These are phyloP conservation scores for Stomatorhinus walkeri DNA, from an alignment of 2,797 vertebrate species.

Conservation along the genomic window DNA sequence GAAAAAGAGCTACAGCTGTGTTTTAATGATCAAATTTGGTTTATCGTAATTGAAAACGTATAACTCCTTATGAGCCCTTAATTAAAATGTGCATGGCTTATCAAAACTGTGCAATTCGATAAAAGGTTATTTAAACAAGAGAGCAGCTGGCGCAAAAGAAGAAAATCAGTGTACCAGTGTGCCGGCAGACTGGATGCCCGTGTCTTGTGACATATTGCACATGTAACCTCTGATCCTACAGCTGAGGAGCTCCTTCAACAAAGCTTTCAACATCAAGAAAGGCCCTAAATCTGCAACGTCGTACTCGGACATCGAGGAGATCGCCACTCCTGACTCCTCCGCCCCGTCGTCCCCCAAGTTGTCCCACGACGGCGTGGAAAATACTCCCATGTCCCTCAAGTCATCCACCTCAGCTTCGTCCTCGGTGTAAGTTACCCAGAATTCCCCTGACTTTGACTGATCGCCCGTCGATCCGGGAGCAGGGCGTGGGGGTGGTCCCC, in stretches of 20 bases:
- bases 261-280: constrained; percentile 95
- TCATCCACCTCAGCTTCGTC: constrained; percentile 68
- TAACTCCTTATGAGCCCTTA: neutral
- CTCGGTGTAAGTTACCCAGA: constrained; percentile 54
- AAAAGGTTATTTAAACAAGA: neutral
- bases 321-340: constrained; percentile 88
- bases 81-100: neutral
- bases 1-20: neutral
- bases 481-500: neutral
- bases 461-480: neutral
- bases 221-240: constrained; percentile 38
- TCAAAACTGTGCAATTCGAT: neutral
- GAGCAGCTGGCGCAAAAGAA: neutral
- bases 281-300: constrained; percentile 79
- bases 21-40: neutral
- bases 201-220: neutral
- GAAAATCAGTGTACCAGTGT: neutral
- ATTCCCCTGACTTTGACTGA: neutral
- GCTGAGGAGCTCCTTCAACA: constrained; percentile 98
- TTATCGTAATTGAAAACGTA: neutral
- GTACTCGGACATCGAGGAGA: constrained; percentile 95
- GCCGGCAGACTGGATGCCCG: neutral
- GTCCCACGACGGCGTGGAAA: constrained; percentile 62
- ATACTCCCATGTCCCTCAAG: constrained; percentile 55
- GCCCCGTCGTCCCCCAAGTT: constrained; percentile 92